Conservation (phyloP, 2,888 invertebrate genomes). For the Scaptomyza reducta region DNA sequence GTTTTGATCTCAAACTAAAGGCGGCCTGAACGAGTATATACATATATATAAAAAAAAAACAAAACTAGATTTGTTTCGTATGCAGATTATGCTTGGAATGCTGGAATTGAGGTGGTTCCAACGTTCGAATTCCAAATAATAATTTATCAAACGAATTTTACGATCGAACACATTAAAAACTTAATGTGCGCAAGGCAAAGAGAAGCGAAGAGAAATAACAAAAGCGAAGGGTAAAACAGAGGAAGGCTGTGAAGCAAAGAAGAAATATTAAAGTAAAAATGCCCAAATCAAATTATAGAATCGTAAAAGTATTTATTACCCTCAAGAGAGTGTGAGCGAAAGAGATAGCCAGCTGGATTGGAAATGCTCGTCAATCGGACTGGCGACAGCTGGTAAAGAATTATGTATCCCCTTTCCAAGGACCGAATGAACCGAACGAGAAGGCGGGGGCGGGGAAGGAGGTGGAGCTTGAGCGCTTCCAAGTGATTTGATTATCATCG, state of each 20-base stretch:
- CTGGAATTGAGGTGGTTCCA: constrained; percentile 26
- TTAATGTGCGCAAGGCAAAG: constrained; percentile 63
- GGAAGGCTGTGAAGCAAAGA: constrained; percentile 9
- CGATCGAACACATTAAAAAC: constrained; percentile 75
- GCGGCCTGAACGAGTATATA: neutral
- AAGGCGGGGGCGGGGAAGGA: constrained; percentile 7
- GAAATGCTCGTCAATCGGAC: constrained; percentile 49
- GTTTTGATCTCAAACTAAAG: constrained; percentile 1
- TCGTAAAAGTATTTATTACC: constrained; percentile 82
- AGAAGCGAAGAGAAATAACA: constrained; percentile 9
- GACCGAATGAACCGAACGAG: no score
- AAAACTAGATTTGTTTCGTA: constrained; percentile 25
- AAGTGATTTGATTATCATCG: constrained; percentile 83
- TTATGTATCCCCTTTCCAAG: constrained; percentile 40
- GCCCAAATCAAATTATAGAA: constrained; percentile 83
- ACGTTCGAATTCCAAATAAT: constrained; percentile 65
- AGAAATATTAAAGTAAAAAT: constrained; percentile 69
- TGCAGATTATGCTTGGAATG: constrained; percentile 42
- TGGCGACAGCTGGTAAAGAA: constrained; percentile 54
- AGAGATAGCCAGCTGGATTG: neutral
- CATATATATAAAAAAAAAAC: no score
- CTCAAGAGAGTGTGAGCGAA: neutral
- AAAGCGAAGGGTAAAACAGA: neutral
- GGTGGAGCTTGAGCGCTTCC: constrained; percentile 39
- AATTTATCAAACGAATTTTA: constrained; percentile 82